Evolutionary conservation across 2,888 invertebrate genomes (phyloP).

Genomic region (Limnephilus lunatus): DNA sequence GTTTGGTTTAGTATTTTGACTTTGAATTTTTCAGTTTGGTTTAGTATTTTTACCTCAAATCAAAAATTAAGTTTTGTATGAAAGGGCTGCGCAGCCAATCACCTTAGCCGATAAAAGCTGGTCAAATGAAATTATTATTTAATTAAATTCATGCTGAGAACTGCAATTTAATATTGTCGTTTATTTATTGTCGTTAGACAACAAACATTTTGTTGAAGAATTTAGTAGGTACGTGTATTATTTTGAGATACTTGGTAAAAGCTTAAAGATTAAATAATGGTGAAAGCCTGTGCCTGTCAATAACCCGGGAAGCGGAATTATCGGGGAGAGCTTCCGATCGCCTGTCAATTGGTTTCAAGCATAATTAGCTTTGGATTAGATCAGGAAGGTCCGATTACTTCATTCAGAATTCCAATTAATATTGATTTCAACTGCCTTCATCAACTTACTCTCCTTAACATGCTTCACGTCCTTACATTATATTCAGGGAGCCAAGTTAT

Average conservation of each 20-base stretch:
- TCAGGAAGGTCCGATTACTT: not conserved
- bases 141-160: not conserved
- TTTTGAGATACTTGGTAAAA: not conserved
- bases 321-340: not conserved
- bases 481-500: not conserved
- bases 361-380: not conserved
- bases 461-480: not conserved
- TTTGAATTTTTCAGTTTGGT: too few relatives aligned
- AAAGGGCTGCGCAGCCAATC: too few relatives aligned
- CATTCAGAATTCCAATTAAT: not conserved
- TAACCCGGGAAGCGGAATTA: not conserved
- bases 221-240: not conserved
- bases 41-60: too few relatives aligned
- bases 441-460: not conserved
- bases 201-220: not conserved
- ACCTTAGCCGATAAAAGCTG: too few relatives aligned
- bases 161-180: not conserved
- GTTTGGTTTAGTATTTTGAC: too few relatives aligned
- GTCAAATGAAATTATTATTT: too few relatives aligned
- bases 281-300: not conserved
- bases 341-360: not conserved
- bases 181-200: not conserved
- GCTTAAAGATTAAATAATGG: not conserved
- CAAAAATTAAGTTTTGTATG: too few relatives aligned
- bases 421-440: not conserved